Evolutionary conservation across 2,888 invertebrate genomes (phyloP).

Genomic region (Catocala sponsa): DNA sequence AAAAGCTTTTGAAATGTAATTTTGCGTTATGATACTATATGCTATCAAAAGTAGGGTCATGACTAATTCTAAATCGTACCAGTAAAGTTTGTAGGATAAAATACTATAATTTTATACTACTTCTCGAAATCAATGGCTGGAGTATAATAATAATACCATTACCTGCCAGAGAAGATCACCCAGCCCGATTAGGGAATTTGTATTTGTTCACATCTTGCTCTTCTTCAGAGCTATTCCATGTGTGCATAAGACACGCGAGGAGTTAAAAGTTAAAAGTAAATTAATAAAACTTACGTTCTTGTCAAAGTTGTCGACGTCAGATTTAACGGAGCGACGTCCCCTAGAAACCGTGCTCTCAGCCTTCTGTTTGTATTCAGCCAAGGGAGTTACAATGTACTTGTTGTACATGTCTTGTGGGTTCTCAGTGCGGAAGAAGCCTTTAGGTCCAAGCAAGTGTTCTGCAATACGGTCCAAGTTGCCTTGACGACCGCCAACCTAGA

Average conservation of each 20-base stretch:
- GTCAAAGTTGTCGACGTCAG: constrained; percentile 81
- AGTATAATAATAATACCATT: too few relatives aligned
- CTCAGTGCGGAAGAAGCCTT: constrained; percentile 87
- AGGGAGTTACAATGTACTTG: constrained; percentile 58
- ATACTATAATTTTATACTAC: too few relatives aligned
- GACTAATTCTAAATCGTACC: too few relatives aligned
- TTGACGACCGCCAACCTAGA: constrained; percentile 89
- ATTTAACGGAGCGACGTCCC: constrained; percentile 77
- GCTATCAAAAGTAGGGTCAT: too few relatives aligned
- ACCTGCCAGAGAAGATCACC: too few relatives aligned
- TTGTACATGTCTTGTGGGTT: constrained; percentile 76
- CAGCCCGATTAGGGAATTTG: too few relatives aligned
- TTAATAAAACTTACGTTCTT: constrained; percentile 70
- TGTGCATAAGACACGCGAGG: too few relatives aligned
- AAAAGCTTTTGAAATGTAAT: neutral
- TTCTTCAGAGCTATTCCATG: too few relatives aligned
- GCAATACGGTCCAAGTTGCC: constrained; percentile 93
- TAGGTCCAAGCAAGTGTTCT: constrained; percentile 93
- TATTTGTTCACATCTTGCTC: too few relatives aligned
- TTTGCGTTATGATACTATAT: too few relatives aligned
- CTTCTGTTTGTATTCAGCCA: constrained; percentile 75
- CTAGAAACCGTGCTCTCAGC: constrained; percentile 76
- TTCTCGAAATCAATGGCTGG: too few relatives aligned
- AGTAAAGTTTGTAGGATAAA: too few relatives aligned
- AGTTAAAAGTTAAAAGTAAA: neutral